Conservation (phyloP, 2,888 invertebrate species). For the Lordiphosa fenestrarum region DNA sequence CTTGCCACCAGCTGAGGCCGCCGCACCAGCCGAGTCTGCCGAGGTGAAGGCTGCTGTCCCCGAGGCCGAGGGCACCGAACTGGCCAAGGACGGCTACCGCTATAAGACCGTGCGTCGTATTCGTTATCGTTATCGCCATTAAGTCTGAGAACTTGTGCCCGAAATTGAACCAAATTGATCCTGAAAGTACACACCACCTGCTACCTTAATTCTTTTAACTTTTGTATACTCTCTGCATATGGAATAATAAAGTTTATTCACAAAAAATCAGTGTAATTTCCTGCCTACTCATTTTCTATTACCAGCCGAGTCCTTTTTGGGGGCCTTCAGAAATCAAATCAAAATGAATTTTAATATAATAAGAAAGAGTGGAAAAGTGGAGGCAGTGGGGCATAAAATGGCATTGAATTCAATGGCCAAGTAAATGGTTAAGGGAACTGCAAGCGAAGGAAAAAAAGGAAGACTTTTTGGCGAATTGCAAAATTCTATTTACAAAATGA, state of each 20-base stretch:
- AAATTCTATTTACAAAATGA: slow-evolving; percentile 69
- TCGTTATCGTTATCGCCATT: slow-evolving; percentile 76
- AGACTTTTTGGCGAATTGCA: slow-evolving; percentile 45
- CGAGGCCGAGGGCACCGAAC: slow-evolving; percentile 66
- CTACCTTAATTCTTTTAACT: slow-evolving; percentile 3
- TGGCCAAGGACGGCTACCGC: slow-evolving; percentile 77
- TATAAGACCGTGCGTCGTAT: slow-evolving; percentile 77
- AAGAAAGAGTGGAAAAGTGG: slow-evolving; percentile 39
- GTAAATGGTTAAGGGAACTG: slow-evolving; percentile 38
- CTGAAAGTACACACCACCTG: slow-evolving; percentile 54
- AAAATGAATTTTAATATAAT: slow-evolving; percentile 39
- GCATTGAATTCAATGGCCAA: slow-evolving; percentile 67
- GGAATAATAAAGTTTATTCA: slow-evolving; percentile 69
- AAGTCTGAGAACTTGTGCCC: slow-evolving; percentile 28
- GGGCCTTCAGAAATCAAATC: slow-evolving; percentile 36
- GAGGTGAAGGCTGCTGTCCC: slow-evolving; percentile 43
- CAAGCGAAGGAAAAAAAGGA: slow-evolving; percentile 26
- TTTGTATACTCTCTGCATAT: slow-evolving; percentile 42
- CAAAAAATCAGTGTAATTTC: slow-evolving; percentile 7
- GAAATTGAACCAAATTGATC: slow-evolving; percentile 73
- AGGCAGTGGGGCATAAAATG: slow-evolving; percentile 12
- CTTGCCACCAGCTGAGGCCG: slow-evolving; percentile 66
- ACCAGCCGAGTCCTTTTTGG: slow-evolving; percentile 12
- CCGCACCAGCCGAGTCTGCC: slow-evolving; percentile 32
- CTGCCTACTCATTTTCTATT: slow-evolving; percentile 14